Evolutionary conservation across 2,113 vertebrate genomes (phyloP).

Genomic region (Cepphus grylle): DNA sequence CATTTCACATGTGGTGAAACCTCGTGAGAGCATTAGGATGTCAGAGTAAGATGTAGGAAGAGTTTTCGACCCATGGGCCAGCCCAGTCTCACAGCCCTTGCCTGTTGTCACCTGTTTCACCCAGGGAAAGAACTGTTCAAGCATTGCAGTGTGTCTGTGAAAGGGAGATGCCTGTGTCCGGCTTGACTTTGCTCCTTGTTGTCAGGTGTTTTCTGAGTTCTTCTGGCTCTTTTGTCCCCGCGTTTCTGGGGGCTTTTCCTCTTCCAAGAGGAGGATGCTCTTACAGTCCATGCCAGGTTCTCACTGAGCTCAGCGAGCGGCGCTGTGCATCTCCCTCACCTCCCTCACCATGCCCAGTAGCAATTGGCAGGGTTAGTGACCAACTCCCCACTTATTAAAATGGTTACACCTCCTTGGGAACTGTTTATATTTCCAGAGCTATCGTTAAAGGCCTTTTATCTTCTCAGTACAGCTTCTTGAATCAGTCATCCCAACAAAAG

Average conservation of each 20-base stretch:
- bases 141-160: accelerated
- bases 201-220: background rate
- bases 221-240: background rate
- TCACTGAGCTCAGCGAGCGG: background rate
- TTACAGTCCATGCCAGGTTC: background rate
- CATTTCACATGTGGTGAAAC: background rate
- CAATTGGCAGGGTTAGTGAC: background rate
- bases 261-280: background rate
- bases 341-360: accelerated
- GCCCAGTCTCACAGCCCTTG: background rate
- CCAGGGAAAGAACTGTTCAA: background rate
- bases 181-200: background rate
- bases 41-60: background rate
- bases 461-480: background rate
- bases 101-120: background rate
- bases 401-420: background rate
- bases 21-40: background rate
- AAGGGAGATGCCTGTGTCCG: background rate
- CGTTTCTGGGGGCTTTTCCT: background rate
- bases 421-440: background rate
- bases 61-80: background rate
- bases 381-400: background rate
- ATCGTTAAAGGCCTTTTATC: background rate
- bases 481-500: background rate
- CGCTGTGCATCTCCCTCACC: background rate